Evolutionary conservation across 1,140 invertebrate species (phyloP).

Genomic region (Drosophila mojavensis): DNA sequence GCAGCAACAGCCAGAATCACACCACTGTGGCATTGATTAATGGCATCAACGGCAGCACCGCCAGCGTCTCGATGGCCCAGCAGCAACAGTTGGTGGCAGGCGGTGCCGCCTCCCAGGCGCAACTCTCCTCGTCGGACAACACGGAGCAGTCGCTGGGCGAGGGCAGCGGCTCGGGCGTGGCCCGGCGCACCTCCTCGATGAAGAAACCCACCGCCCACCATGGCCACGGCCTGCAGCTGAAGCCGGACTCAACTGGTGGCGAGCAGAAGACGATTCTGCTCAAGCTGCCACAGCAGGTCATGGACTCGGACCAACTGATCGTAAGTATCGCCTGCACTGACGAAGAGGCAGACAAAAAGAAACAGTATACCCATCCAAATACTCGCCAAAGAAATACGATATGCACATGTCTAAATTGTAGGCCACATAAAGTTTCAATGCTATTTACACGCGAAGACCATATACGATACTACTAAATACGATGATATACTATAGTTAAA

Average conservation of each 20-base stretch:
- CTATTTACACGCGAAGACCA: not conserved
- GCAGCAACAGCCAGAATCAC: constrained; percentile 15
- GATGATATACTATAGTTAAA: not conserved
- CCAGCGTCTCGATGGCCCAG: constrained; percentile 61
- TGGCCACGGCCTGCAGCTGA: constrained; percentile 48
- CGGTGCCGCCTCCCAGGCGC: constrained; percentile 33
- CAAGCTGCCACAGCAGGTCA: constrained; percentile 76
- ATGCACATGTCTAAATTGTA: not conserved
- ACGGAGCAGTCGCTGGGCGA: constrained; percentile 72
- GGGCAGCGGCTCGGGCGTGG: constrained; percentile 21
- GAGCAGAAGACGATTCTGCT: constrained; percentile 82
- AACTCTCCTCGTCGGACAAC: constrained; percentile 78
- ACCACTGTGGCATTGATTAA: constrained; percentile 72
- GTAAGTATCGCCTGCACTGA: constrained; percentile 57
- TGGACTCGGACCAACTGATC: constrained; percentile 81
- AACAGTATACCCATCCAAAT: constrained; percentile 22
- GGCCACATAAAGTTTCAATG: constrained; percentile 1
- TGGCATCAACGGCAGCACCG: constrained; percentile 66
- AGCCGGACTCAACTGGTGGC: constrained; percentile 56
- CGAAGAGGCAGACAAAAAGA: not conserved
- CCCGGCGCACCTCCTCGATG: constrained; percentile 63
- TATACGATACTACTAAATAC: not conserved
- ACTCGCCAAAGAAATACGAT: constrained; percentile 23
- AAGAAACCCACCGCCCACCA: constrained; percentile 60
- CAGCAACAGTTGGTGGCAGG: constrained; percentile 22